Evolutionary conservation across 2,797 vertebrate genomes (phyloP).

Genomic region (Zenarchopterus dispar): DNA sequence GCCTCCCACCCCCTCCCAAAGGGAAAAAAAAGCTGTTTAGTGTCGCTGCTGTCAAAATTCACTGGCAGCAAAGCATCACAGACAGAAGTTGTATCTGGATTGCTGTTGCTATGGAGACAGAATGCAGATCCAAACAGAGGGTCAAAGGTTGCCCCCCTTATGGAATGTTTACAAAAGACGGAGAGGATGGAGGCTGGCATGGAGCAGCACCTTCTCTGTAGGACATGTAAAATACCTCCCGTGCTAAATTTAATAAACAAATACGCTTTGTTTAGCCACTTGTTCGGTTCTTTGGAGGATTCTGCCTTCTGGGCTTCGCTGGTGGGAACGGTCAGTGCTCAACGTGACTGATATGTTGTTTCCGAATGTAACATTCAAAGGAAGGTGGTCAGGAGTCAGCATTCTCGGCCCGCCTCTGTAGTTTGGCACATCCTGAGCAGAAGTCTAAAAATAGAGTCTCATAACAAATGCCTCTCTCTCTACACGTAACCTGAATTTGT

Average conservation of each 20-base stretch:
- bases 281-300: constrained; percentile 21
- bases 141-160: constrained; percentile 53
- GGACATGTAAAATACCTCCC: constrained; percentile 50
- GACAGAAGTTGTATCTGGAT: constrained; percentile 30
- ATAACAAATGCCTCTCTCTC: constrained; percentile 49
- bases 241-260: constrained; percentile 63
- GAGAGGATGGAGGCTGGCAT: constrained; percentile 29
- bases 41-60: background rate
- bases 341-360: constrained; percentile 80
- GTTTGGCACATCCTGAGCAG: constrained; percentile 72
- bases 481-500: constrained; percentile 16
- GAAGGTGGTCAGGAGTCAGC: constrained; percentile 72
- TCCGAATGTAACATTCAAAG: constrained; percentile 73
- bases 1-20: no score
- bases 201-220: constrained; percentile 34
- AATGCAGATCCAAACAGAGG: constrained; percentile 58
- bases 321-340: constrained; percentile 50
- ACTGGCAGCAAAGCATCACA: background rate
- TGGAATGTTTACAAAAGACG: constrained; percentile 54
- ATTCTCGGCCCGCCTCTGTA: constrained; percentile 58
- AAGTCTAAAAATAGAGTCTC: constrained; percentile 68
- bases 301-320: constrained; percentile 29
- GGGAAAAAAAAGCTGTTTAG: no score
- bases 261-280: constrained; percentile 23
- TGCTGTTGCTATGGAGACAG: constrained; percentile 41